Base-by-base conservation (phyloP, 2,888 invertebrate species). In the Epiblema foenella region DNA sequence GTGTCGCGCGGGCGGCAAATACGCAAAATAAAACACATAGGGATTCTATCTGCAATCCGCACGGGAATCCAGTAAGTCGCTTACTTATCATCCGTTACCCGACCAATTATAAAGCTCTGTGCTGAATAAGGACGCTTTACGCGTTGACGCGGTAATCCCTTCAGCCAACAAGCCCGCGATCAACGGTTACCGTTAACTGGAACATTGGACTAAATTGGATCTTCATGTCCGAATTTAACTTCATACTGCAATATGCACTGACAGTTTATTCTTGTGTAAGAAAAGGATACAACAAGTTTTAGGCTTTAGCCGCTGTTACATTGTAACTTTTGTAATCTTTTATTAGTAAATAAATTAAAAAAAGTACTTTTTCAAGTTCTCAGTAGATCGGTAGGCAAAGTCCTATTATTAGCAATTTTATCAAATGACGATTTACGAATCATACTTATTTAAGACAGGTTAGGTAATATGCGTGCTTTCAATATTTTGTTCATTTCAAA, bases 91-190 rank as follows among this genome's bases (percentile, higher is more conserved):
- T 12, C n/a, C n/a, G n/a, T 46, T 46, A 42, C 42, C 12, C 42
- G 15, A 15, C n/a, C 39, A 58, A n/a, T 24, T 46, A 52, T 37
- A 51, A 37, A 62, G 37, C 58, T 51, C 3, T 18, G 29, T 18
- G 56, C 46, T 33, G 69, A 63, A 63, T 63, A 63, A 49, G 69
- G 51, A 69, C 56, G 57, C 56, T 11, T 0, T 10, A 46, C 11
- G 60, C 68, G 68, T 62, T 39, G 63, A 57, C 69, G 24, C 49
- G 20, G 17, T 69, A 69, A 69, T 57, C 63, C 56, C 63, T 56
- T 57, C 54, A 69, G 51, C 56, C 63, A 57, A 64, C 69, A 20
- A 29, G 52, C 54, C 15, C 42, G 42, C 46, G 52, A 52, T n/a
- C 56, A 49, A 49, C 54, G 42, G 51, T 52, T 57, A 69, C 57